Base-by-base conservation (phyloP, 2,113 vertebrate species). In the Amblyopsis rosae region DNA sequence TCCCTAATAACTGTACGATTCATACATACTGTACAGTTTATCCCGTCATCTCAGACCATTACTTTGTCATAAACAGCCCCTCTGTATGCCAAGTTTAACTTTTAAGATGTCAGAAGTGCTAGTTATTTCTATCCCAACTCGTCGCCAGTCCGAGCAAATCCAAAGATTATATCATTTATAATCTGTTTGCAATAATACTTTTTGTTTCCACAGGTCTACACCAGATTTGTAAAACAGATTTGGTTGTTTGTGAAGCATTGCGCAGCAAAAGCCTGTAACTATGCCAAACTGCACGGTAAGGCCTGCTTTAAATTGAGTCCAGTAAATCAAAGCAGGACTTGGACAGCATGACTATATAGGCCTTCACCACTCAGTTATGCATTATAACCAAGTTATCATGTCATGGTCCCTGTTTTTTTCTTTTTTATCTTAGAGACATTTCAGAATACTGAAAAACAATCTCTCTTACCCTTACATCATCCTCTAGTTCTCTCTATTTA, bases 231-330 rank as follows among this genome's bases (percentile, higher is more conserved):
- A 71, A 80, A 80, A 64, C 54, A 76, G 60, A 72, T 69, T 41
- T 46, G 7, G 48, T 67, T 76, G 46, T 75, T 82, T 70, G 62
- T 48, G 50, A n/a, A 66, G 49, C n/a, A 9, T 83, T 70, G 62
- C 53, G 47, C 12, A 66, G 49, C n/a, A 9, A 35, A 60, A 26
- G 17, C 61, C 6, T 19, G 26, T 26, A 80, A 67, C 26, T 56
- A 66, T 19, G 1, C 55, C 33, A 60, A 71, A 64, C 58, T 78
- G 48, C 48, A 66, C 12, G 11, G 45, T 64, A 51, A 74, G 59
- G 51, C 75, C 51, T 53, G 63, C 74, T 81, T 73, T 63, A 51
- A 75, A 69, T 77, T 59, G 60, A 69, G 63, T 67, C 59, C 50
- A 53, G 56, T 58, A 65, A 82, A 58, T 62, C 55, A 71, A 9